Percentiles rank a stretch among this genome's conserved stretches.
Evolutionary conservation across 2,888 invertebrate species (phyloP).

Genomic region (Patella pellucida): DNA sequence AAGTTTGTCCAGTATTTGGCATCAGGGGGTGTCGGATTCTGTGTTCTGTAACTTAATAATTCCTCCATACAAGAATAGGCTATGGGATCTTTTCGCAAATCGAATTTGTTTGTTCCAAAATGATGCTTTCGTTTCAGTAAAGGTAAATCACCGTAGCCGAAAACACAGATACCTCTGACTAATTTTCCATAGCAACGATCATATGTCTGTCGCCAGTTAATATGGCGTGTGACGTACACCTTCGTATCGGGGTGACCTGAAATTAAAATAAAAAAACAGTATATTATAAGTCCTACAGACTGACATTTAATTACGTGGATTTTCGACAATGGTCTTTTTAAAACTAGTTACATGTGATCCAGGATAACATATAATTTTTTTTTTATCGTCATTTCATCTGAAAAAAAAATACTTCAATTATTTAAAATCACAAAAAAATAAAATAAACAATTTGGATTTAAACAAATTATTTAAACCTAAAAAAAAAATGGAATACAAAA

Average conservation of each 20-base stretch:
- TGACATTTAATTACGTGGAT: too few relatives aligned
- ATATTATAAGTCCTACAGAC: too few relatives aligned
- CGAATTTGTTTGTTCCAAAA: constrained; percentile 68
- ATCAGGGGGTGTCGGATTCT: background rate
- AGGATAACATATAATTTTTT: too few relatives aligned
- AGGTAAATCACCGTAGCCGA: constrained; percentile 56
- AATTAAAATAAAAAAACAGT: constrained; percentile 23
- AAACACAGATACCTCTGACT: constrained; percentile 54
- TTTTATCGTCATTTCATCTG: too few relatives aligned
- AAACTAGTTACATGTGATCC: too few relatives aligned
- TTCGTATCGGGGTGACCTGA: constrained; percentile 42
- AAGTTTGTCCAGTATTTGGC: too few relatives aligned
- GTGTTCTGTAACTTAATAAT: constrained; percentile 43
- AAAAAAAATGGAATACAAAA: too few relatives aligned
- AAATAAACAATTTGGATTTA: too few relatives aligned
- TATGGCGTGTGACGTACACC: constrained; percentile 38
- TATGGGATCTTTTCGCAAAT: constrained; percentile 57
- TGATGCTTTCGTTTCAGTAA: constrained; percentile 46
- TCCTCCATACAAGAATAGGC: constrained; percentile 64
- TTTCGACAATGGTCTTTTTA: too few relatives aligned
- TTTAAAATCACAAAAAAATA: too few relatives aligned
- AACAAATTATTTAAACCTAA: too few relatives aligned
- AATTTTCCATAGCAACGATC: constrained; percentile 33
- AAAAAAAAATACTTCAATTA: too few relatives aligned
- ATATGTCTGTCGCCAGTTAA: constrained; percentile 38